Evolutionary conservation across 2,113 vertebrate genomes (phyloP).

Genomic region (Tinamus guttatus): DNA sequence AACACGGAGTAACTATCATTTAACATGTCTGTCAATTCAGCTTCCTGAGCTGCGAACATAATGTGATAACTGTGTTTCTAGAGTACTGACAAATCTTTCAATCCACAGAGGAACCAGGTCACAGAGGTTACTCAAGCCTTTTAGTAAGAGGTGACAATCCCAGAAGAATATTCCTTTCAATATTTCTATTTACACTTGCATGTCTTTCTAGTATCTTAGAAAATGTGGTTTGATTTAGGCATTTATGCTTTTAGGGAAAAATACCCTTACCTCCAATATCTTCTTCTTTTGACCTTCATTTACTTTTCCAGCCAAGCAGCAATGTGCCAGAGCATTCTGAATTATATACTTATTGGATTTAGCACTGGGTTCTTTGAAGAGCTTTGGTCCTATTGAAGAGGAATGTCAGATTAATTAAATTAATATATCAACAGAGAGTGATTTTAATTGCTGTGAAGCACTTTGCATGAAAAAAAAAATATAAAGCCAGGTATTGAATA

Average conservation of each 20-base stretch:
- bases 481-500: neutral
- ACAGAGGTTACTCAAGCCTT: neutral
- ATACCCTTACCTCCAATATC: slow-evolving; percentile 91
- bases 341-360: slow-evolving; percentile 99
- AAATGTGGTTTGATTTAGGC: neutral
- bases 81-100: neutral
- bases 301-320: slow-evolving; percentile 97
- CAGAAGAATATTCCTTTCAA: neutral
- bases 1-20: neutral
- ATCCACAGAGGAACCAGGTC: neutral
- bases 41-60: neutral
- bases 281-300: slow-evolving; percentile 98
- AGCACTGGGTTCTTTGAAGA: slow-evolving; percentile 98
- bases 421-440: neutral
- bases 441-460: neutral
- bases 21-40: neutral
- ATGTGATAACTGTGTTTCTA: neutral
- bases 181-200: neutral
- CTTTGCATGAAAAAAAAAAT: neutral
- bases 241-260: neutral
- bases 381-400: slow-evolving; percentile 88
- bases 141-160: neutral
- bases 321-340: slow-evolving; percentile 95
- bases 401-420: neutral
- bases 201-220: neutral